These are phyloP conservation scores for Spatula versicolor DNA, from an alignment of 2,797 vertebrate genomes.

Conservation along the genomic window DNA sequence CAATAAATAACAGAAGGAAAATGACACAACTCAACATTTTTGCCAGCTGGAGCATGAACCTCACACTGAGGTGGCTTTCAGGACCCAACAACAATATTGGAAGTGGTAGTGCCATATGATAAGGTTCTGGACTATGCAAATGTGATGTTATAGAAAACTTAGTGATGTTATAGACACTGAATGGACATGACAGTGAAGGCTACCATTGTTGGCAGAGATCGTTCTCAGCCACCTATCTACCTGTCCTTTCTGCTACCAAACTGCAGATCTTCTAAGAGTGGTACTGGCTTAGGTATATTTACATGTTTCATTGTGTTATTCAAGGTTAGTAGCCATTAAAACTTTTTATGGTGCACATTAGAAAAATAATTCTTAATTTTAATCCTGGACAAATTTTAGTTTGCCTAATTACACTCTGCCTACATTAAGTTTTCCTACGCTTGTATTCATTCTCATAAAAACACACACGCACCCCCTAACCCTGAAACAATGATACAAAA, in stretches of 20 bases:
- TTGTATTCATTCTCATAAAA: not conserved
- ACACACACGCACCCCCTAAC: accelerated
- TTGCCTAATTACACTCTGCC: not conserved
- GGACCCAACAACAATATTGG: not conserved
- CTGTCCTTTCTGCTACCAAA: not conserved
- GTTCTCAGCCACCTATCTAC: not conserved
- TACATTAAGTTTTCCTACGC: not conserved
- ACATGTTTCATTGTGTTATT: not conserved
- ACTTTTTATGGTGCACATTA: not conserved
- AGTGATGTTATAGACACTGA: not conserved
- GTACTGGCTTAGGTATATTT: not conserved
- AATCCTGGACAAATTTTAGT: not conserved
- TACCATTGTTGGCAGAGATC: not conserved
- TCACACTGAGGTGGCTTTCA: not conserved
- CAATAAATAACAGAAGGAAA: not conserved
- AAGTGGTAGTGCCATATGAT: not conserved
- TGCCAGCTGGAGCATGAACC: not conserved
- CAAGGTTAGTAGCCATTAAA: not conserved
- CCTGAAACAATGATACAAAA: not conserved
- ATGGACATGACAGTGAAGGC: not conserved
- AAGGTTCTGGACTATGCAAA: not conserved
- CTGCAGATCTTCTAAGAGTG: not conserved
- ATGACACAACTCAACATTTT: not conserved
- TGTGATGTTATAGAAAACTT: not conserved
- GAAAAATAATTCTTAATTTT: not conserved